These are phyloP conservation scores for Monopis laevigella DNA, from an alignment of 2,888 invertebrate species.

Conservation along the genomic window DNA sequence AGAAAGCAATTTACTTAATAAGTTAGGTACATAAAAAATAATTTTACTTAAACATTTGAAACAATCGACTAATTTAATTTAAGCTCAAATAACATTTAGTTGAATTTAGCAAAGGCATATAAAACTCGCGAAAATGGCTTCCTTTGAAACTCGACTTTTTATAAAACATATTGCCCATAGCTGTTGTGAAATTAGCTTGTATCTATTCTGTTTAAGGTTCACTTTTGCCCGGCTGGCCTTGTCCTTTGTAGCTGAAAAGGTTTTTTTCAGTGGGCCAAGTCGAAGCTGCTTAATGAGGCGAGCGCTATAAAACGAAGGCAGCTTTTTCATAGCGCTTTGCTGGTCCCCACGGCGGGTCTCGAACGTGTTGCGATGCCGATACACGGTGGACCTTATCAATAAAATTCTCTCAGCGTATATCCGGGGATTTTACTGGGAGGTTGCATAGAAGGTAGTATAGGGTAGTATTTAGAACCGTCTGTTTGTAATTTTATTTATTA, in stretches of 20 bases:
- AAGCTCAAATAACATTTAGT: neutral
- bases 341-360: neutral
- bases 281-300: slow-evolving; percentile 35
- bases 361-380: too few species aligned
- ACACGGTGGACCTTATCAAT: too few species aligned
- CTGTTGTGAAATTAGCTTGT: neutral
- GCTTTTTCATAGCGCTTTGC: slow-evolving; percentile 5
- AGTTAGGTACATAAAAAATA: too few species aligned
- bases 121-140: neutral
- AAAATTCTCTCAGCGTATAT: too few species aligned
- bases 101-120: neutral
- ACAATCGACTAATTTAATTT: too few species aligned
- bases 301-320: slow-evolving; percentile 30
- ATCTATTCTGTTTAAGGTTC: neutral
- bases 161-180: neutral
- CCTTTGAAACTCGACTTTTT: slow-evolving; percentile 2
- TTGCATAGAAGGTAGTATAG: too few species aligned
- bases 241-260: slow-evolving; percentile 22
- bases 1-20: too few species aligned
- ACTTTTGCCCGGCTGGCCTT: neutral
- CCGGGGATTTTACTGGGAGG: too few species aligned
- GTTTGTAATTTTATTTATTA: too few species aligned
- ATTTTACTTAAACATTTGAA: too few species aligned
- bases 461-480: too few species aligned
- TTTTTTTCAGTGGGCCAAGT: slow-evolving; percentile 25